Base-by-base conservation (phyloP, 2,888 invertebrate genomes). In the Sphaerophoria rueppellii region DNA sequence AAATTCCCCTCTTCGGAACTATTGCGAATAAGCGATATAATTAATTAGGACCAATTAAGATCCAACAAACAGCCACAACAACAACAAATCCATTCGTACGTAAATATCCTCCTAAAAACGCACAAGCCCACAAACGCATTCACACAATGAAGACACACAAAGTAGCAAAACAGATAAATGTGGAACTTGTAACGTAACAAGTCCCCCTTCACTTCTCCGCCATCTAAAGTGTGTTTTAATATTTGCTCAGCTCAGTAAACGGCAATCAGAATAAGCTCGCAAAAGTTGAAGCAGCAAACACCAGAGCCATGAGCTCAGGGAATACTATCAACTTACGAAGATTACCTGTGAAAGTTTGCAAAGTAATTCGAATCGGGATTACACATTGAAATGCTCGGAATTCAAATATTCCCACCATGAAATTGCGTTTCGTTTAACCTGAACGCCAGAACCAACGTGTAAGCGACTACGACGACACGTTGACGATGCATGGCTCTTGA, bases 371-470 rank as follows among this genome's bases (percentile, higher is more conserved):
- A 85, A 85, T 73, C 81, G 81, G 85, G 85, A 85, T 85, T 85
- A 85, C 85, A 85, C 85, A 85, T 55, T 73, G 81, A 77, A 81
- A 81, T 85, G 85, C 81, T 81, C 70, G 85, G 85, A 85, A 85
- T 85, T 85, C 85, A 85, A 85, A 85, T 85, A 85, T 85, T 81
- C 85, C 81, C 85, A 85, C 85, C 85, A 85, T 85, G 76, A 81
- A 81, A 85, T 81, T 85, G 81, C 76, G 81, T 80, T 79, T n/a
- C 34, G 70, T 73, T 78, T 24, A 24, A 24, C 24, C 24, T 24
- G 24, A 24, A 24, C 24, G 24, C 24, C 24, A 24, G 24, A 24
- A 24, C 24, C 24, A 24, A 24, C 50, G 67, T 63, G 71, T 79
- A 14, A 73, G 24, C 2, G 46, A 43, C 43, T 4, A 43, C 43